Base-by-base conservation (phyloP, 2,113 vertebrate species). In the Sylvia atricapilla region DNA sequence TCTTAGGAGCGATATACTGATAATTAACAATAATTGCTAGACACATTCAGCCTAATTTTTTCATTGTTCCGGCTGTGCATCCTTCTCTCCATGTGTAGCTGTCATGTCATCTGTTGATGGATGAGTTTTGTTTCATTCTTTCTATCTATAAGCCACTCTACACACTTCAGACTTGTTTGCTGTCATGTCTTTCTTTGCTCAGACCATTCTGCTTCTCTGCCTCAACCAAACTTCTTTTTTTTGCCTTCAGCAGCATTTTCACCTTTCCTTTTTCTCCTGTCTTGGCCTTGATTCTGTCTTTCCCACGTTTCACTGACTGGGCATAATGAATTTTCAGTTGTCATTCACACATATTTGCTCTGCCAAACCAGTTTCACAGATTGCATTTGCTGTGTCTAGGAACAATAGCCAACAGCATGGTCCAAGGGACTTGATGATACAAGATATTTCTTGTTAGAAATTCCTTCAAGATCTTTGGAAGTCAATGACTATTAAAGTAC, bases 21-120 rank as follows among this genome's bases (percentile, higher is more conserved):
- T 88, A 94, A 92, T 79, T 60, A 95, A 18, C 50, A 85, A 85
- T 78, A 90, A 90, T 58, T 92, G 28, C 63, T 37, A 90, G 91
- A 81, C 25, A 75, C 39, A 93, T 55, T 93, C 68, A 89, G 22
- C 35, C 66, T 89, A 77, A 66, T 47, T 75, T 43, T 83, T 93
- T 92, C 17, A 28, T 83, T 84, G 27, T 67, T 84, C 56, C 72
- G 66, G 43, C 58, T 93, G 44, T 11, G 7, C 31, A 53, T 78
- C 31, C n/a, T 77, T 84, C 62, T 78, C 35, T 60, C 35, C 18
- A 7, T n/a, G 24, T 2, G 7, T 27, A 70, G 43, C 49, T 84
- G 24, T 37, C 43, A 69, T 86, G 53, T 83, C 85, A 89, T 73
- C 21, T 50, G 53, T 37, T 68, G 46, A 70, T n/a, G 50, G 22